Evolutionary conservation across 2,888 invertebrate species (phyloP).

Genomic region (Hydroisotoma schaefferi): DNA sequence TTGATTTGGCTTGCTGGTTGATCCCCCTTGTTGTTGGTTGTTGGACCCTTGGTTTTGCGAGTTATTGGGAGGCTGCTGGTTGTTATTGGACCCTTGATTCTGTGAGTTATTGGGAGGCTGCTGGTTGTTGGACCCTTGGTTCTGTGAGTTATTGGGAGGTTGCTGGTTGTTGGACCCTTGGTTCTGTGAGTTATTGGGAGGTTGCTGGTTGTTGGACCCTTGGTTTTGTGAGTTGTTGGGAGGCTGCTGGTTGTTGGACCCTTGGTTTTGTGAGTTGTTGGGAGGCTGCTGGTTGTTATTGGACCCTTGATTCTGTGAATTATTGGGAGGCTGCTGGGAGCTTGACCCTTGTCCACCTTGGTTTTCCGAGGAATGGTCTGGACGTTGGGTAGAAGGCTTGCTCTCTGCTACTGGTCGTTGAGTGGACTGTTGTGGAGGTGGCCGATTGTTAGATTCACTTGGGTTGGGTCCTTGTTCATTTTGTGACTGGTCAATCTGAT

Average conservation of each 20-base stretch:
- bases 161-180: neutral
- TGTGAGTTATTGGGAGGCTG: neutral
- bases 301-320: too few species aligned
- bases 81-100: neutral
- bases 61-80: neutral
- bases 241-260: neutral
- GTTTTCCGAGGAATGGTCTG: neutral
- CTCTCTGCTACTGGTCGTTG: neutral
- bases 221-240: neutral
- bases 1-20: neutral
- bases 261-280: neutral
- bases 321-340: neutral
- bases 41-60: neutral
- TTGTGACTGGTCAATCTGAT: neutral
- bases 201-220: neutral
- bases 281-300: neutral
- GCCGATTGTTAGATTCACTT: neutral
- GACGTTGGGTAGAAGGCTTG: neutral
- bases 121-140: neutral
- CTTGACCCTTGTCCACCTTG: neutral
- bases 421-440: neutral
- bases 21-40: neutral
- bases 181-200: neutral
- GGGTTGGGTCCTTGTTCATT: neutral
- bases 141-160: neutral